Conservation (phyloP, 2,113 vertebrate genomes). For the Caracal caracal region DNA sequence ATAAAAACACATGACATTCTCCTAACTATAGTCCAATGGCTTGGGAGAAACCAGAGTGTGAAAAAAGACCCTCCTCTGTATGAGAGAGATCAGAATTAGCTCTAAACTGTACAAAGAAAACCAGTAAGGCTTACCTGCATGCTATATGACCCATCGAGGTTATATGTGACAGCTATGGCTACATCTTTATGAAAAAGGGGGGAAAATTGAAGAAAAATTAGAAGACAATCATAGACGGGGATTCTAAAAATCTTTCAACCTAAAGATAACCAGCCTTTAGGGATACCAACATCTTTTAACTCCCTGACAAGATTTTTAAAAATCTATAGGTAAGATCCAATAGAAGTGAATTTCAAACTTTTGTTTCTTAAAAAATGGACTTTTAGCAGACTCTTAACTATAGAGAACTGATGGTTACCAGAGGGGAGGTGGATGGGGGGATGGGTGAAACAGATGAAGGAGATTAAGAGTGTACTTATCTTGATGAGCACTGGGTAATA, state of each 20-base stretch:
- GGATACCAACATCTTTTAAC: neutral
- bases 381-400: neutral
- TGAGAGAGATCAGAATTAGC: neutral
- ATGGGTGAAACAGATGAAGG: neutral
- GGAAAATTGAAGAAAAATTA: conserved; percentile 47
- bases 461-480: neutral
- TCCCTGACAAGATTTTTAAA: neutral
- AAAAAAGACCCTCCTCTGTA: neutral
- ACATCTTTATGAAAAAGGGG: conserved; percentile 85
- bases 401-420: neutral
- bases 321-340: neutral
- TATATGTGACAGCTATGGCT: conserved; percentile 89
- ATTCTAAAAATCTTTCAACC: neutral
- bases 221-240: conserved; percentile 26
- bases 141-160: conserved; percentile 91
- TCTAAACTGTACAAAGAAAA: neutral
- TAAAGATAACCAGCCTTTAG: neutral
- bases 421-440: neutral
- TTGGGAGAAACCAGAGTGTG: conserved; percentile 25
- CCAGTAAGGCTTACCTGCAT: conserved; percentile 91
- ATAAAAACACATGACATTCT: conserved; percentile 24
- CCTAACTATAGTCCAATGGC: neutral
- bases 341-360: neutral
- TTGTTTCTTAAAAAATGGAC: neutral
- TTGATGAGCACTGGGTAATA: neutral